Conservation (phyloP, 2,888 invertebrate genomes). For the Drosophila putrida region DNA sequence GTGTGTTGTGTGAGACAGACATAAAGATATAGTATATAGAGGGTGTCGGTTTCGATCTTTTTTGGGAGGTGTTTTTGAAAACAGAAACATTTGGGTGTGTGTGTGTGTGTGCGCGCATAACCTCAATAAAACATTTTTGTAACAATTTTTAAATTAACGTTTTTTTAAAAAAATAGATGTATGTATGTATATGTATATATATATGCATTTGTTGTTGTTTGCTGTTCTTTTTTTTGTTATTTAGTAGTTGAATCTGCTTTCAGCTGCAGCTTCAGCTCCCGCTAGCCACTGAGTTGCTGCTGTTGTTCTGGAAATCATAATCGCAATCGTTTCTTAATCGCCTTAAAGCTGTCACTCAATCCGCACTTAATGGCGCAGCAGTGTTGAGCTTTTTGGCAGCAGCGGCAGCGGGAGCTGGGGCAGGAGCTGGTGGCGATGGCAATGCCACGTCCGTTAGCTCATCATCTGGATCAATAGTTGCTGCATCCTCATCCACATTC, state of each 20-base stretch:
- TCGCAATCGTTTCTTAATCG: not conserved
- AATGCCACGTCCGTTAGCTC: constrained; percentile 62
- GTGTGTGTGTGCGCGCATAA: constrained; percentile 55
- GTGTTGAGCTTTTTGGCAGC: constrained; percentile 14
- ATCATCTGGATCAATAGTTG: constrained; percentile 38
- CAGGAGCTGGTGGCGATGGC: constrained; percentile 41
- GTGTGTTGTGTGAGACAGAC: not conserved
- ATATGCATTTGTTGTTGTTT: not conserved
- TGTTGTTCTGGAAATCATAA: constrained; percentile 30
- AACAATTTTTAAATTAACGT: constrained; percentile 69
- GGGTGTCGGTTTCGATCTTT: not conserved
- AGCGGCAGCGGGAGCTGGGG: not conserved
- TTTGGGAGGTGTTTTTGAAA: constrained; percentile 6
- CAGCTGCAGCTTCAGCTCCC: constrained; percentile 18
- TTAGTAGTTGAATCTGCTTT: constrained; percentile 28
- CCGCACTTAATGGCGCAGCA: constrained; percentile 64
- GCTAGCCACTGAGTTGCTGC: constrained; percentile 12
- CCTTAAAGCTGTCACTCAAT: constrained; percentile 58
- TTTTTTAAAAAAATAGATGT: constrained; percentile 59
- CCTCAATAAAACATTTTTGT: constrained; percentile 70
- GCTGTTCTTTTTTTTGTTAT: constrained; percentile 4
- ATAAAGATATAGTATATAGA: not conserved
- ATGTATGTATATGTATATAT: constrained; percentile 34
- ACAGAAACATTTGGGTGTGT: constrained; percentile 5
- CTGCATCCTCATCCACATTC: constrained; percentile 3